Conservation (phyloP, 2,888 invertebrate genomes). For the Cryptosula pallasiana region DNA sequence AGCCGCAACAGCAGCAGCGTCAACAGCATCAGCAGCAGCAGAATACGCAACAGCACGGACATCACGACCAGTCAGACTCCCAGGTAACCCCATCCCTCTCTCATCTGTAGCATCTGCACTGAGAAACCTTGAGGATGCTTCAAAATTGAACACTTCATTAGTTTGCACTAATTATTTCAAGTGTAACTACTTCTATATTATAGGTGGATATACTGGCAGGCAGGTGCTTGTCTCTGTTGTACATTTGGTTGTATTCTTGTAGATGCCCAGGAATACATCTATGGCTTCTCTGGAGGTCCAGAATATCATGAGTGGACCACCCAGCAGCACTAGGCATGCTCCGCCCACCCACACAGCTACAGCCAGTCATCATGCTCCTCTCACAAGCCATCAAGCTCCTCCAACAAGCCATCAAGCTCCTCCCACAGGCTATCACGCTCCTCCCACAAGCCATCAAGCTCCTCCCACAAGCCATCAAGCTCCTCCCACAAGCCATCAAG, state of each 20-base stretch:
- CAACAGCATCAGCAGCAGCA: slow-evolving; percentile 18
- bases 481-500: not conserved
- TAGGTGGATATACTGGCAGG: too few relatives aligned
- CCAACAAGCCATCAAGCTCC: not conserved
- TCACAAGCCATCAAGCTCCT: not conserved
- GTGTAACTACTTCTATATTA: not conserved
- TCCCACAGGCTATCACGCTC: not conserved
- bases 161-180: not conserved
- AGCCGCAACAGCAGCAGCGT: not conserved
- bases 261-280: slow-evolving; percentile 15
- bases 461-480: not conserved
- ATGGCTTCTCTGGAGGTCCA: slow-evolving; percentile 14
- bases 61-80: not conserved
- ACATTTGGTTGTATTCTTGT: too few relatives aligned
- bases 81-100: too few relatives aligned
- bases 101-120: too few relatives aligned
- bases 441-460: not conserved
- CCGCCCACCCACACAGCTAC: not conserved
- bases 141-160: too few relatives aligned
- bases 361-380: not conserved
- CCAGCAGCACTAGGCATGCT: not conserved
- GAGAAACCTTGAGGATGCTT: too few relatives aligned
- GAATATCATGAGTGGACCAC: slow-evolving; percentile 11
- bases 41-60: slow-evolving; percentile 9
- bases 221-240: too few relatives aligned